phyloP scores from a whole-genome alignment of 2,888 invertebrate genomes.

The Phymatocera aterrima region DNA sequence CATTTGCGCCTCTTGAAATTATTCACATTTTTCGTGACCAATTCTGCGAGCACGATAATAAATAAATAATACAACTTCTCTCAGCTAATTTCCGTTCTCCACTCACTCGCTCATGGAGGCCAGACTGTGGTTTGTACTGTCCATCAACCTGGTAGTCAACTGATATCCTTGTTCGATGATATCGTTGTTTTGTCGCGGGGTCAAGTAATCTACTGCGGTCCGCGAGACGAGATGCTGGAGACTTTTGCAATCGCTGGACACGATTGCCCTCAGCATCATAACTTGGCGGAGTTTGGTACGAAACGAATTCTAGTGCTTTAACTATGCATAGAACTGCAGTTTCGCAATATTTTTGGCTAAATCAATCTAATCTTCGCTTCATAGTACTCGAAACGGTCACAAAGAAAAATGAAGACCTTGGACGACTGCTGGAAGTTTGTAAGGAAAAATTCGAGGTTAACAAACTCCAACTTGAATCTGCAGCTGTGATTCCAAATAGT shows the following conservation, averaged over 20 bases:
- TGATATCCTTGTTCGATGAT: constrained; percentile 86
- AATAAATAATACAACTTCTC: neutral
- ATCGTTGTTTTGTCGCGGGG: constrained; percentile 83
- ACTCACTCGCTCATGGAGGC: constrained; percentile 80
- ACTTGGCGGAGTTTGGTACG: constrained; percentile 88
- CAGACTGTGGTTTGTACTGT: constrained; percentile 86
- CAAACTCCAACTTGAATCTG: neutral
- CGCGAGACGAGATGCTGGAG: constrained; percentile 78
- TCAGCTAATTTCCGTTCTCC: constrained; percentile 79
- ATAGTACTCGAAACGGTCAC: constrained; percentile 81
- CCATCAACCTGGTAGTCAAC: constrained; percentile 87
- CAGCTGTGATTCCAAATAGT: neutral
- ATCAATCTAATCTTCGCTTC: constrained; percentile 46
- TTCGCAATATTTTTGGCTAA: neutral
- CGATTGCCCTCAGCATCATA: constrained; percentile 85
- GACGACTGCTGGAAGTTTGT: constrained; percentile 64
- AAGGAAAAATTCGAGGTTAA: constrained; percentile 37
- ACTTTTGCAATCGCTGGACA: constrained; percentile 79
- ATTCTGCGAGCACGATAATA: neutral
- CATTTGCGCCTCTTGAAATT: neutral
- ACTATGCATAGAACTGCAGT: neutral
- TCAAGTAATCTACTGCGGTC: constrained; percentile 82
- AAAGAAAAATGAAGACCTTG: constrained; percentile 75
- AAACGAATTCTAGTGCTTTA: constrained; percentile 54
- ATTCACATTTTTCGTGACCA: neutral